Base-by-base conservation (phyloP, 1,140 invertebrate genomes). In the Amyelois transitella region DNA sequence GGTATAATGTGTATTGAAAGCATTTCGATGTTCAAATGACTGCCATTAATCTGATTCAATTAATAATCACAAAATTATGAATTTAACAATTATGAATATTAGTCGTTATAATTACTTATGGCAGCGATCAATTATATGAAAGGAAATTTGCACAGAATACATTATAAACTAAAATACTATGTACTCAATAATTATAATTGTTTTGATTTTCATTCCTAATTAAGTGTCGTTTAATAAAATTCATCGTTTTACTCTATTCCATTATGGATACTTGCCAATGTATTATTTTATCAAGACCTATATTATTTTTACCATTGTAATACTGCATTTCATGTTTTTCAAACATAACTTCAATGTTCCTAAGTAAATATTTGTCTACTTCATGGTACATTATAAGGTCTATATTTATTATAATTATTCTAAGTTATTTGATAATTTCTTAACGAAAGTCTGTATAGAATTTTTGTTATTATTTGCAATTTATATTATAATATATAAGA, bases 381-480 rank as follows among this genome's bases (percentile, higher is more conserved):
- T 66, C 54, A 70, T 67, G 66, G 52, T 73, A 66, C 55, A 72
- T 70, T 58, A 63, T 60, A 66, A 62, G 58, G 64, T 51, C 48
- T 74, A 14, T 86, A 82, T 77, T 80, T 80, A 82, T 81, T 77
- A 71, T 68, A 60, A 66, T 62, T 60, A 71, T 62, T 63, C 51
- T 77, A 76, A 69, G 66, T 75, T 66, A 68, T 38, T 14, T 38
- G n/a, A 14, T 66, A 55, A 64, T 60, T 63, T 58, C 56, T 67
- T 77, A 80, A 58, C 77, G 61, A 70, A 69, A 85, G 73, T 85
- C 69, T 85, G 76, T 85, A 78, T 76, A 80, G 65, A 58, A 48
- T 72, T 72, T 75, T 81, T 81, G 68, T 82, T 77, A 77, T 82
- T 73, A 81, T 83, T 86, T 81, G 77, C 79, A 72, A 45, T 20